phyloP scores from a whole-genome alignment of 2,888 invertebrate genomes.

The Cantharis nigra region DNA sequence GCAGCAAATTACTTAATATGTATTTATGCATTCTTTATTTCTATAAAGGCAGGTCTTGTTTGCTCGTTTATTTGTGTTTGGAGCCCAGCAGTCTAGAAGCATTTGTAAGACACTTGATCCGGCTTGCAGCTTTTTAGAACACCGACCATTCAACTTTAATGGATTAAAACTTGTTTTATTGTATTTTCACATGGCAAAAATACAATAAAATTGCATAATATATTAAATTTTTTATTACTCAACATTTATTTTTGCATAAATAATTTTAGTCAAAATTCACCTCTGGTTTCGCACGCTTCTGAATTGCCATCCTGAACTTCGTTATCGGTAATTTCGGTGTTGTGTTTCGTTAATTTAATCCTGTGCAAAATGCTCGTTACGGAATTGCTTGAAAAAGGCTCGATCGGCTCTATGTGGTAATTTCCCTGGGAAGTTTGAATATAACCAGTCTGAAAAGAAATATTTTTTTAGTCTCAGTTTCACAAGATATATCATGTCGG shows the following conservation, averaged over 20 bases:
- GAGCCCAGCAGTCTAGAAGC: conserved; percentile 27
- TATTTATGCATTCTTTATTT: conserved; percentile 25
- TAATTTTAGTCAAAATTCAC: conserved; percentile 30
- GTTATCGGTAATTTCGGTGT: conserved; percentile 4
- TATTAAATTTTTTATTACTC: neutral
- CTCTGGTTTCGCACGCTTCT: conserved; percentile 47
- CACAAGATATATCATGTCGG: neutral
- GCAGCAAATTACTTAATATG: conserved; percentile 18
- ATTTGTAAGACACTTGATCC: conserved; percentile 12
- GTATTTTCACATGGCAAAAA: neutral
- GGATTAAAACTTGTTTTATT: neutral
- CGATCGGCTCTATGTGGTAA: conserved; percentile 70
- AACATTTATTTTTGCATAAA: neutral
- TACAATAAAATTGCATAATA: neutral
- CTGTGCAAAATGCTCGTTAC: conserved; percentile 57
- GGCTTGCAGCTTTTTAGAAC: conserved; percentile 4
- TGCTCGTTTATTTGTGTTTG: conserved; percentile 14
- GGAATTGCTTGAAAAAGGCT: conserved; percentile 55
- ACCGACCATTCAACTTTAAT: conserved; percentile 1
- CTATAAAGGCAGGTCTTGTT: conserved; percentile 19
- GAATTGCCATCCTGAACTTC: conserved; percentile 39
- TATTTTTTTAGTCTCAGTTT: neutral
- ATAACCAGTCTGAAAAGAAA: conserved; percentile 67
- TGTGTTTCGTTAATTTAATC: conserved; percentile 47
- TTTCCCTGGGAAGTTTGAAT: conserved; percentile 68